Percentiles rank a stretch among this genome's conserved stretches.
phyloP scores from a whole-genome alignment of 2,797 vertebrate species.

The Corythornis leucogaster region DNA sequence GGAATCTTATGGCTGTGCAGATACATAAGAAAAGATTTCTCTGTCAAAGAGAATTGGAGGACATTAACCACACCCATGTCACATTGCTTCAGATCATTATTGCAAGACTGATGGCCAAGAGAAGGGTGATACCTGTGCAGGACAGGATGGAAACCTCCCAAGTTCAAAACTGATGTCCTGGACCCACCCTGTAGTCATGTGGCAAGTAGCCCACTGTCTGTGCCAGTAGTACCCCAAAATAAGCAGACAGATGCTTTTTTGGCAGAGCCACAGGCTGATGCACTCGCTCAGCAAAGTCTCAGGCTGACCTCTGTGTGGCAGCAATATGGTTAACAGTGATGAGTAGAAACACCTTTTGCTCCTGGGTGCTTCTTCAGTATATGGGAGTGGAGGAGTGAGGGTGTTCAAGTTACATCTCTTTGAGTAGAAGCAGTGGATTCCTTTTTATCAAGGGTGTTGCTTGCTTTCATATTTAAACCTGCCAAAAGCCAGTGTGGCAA shows the following conservation, averaged over 20 bases:
- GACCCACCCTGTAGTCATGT: background rate
- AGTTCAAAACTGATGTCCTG: background rate
- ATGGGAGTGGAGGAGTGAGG: rapidly evolving
- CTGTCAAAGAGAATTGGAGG: background rate
- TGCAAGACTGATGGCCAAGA: background rate
- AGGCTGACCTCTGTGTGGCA: background rate
- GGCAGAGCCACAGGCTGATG: background rate
- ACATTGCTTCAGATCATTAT: background rate
- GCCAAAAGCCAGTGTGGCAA: background rate
- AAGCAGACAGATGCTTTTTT: background rate
- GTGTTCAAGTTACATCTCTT: background rate
- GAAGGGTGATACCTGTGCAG: background rate
- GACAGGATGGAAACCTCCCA: background rate
- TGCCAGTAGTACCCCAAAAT: background rate
- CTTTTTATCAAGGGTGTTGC: background rate
- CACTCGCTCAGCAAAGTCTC: background rate
- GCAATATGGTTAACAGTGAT: background rate
- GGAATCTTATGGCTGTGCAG: no score
- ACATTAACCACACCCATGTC: background rate
- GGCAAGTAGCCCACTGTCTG: background rate
- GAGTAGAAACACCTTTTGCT: background rate
- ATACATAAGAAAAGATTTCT: background rate
- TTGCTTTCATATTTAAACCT: background rate
- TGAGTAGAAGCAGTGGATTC: background rate
- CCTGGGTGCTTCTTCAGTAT: background rate